Conservation (phyloP, 2,797 vertebrate species). For the Gobio occitaniae region DNA sequence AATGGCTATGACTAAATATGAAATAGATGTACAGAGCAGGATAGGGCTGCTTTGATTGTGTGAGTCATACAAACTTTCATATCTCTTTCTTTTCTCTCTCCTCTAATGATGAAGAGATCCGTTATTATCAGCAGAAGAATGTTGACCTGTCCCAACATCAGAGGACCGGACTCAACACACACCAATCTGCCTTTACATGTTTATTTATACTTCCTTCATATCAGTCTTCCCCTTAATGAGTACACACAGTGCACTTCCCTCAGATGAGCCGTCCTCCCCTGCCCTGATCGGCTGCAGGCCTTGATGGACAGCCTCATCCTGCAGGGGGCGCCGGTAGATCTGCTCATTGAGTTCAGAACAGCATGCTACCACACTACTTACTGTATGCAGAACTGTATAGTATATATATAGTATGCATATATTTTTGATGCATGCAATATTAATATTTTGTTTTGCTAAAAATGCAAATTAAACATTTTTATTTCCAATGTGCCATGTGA, state of each 20-base stretch:
- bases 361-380: background rate
- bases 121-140: slow-evolving; percentile 23
- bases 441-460: background rate
- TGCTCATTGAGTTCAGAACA: background rate
- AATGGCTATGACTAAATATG: background rate
- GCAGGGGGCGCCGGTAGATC: slow-evolving; percentile 46
- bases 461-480: background rate
- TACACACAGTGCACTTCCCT: slow-evolving; percentile 31
- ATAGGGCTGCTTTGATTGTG: slow-evolving; percentile 2
- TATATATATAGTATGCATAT: background rate
- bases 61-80: background rate
- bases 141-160: slow-evolving; percentile 45
- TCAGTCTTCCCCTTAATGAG: slow-evolving; percentile 29
- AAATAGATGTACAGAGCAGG: background rate
- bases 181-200: slow-evolving; percentile 21
- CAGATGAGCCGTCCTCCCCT: background rate
- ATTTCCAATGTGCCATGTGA: background rate
- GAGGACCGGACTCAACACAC: slow-evolving; percentile 35
- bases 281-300: background rate
- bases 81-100: background rate
- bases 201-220: slow-evolving; percentile 51
- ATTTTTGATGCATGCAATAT: background rate
- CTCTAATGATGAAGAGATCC: slow-evolving; percentile 24
- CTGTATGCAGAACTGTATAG: background rate
- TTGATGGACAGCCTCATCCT: background rate